Evolutionary conservation across 2,113 vertebrate species (phyloP).

Genomic region (Platysteira castanea): DNA sequence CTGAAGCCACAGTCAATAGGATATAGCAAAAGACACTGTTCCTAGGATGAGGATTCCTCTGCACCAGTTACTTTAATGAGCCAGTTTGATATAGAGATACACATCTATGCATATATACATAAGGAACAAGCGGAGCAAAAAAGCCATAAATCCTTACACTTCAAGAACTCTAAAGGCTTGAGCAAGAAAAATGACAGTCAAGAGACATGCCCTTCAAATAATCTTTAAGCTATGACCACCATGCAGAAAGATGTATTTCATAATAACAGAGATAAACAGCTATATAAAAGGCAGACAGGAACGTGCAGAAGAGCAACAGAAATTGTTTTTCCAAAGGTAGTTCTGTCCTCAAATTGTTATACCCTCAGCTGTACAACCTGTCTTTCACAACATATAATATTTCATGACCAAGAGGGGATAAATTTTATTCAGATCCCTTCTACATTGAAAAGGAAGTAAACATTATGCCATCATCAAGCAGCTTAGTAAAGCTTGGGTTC

Average conservation of each 20-base stretch:
- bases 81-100: not conserved
- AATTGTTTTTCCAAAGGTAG: not conserved
- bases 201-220: not conserved
- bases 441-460: not conserved
- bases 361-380: not conserved
- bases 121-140: not conserved
- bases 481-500: not conserved
- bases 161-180: not conserved
- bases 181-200: not conserved
- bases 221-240: not conserved
- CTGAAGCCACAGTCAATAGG: not conserved
- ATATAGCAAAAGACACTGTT: not conserved
- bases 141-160: not conserved
- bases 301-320: not conserved
- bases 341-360: not conserved
- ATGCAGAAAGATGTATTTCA: not conserved
- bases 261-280: not conserved
- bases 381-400: not conserved
- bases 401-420: not conserved
- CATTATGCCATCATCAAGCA: not conserved
- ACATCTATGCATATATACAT: too few relatives aligned
- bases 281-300: not conserved
- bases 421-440: not conserved
- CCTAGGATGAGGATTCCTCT: not conserved
- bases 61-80: not conserved